These are phyloP conservation scores for Oithona nana DNA, from an alignment of 2,888 invertebrate species.

Conservation along the genomic window DNA sequence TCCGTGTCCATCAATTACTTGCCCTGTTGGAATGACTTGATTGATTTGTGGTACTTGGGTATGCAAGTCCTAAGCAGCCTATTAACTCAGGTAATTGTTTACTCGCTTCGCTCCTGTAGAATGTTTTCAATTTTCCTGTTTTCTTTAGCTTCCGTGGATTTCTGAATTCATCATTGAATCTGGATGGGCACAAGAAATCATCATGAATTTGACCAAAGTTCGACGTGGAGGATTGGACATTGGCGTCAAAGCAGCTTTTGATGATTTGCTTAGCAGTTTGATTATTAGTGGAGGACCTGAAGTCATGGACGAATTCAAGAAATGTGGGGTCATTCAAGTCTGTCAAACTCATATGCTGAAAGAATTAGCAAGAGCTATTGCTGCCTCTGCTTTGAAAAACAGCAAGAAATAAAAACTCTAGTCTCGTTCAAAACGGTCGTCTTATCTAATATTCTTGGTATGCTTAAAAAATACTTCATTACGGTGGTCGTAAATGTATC, in stretches of 20 bases:
- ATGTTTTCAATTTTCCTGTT: slow-evolving; percentile 21
- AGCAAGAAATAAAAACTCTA: neutral
- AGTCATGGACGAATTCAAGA: neutral
- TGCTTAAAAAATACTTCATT: no score
- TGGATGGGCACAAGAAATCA: slow-evolving; percentile 79
- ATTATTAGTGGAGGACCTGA: slow-evolving; percentile 25
- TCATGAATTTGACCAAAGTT: slow-evolving; percentile 58
- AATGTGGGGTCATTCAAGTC: neutral
- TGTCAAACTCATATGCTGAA: slow-evolving; percentile 6
- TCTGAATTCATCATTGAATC: slow-evolving; percentile 77
- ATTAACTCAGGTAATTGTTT: slow-evolving; percentile 37
- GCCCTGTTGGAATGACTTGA: slow-evolving; percentile 69
- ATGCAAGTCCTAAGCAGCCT: slow-evolving; percentile 79
- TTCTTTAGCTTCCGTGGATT: slow-evolving; percentile 49
- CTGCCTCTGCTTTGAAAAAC: neutral
- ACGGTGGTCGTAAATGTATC: no score
- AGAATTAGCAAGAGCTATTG: neutral
- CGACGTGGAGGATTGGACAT: slow-evolving; percentile 59
- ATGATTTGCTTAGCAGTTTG: slow-evolving; percentile 65
- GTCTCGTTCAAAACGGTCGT: no score
- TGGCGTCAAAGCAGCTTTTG: slow-evolving; percentile 71
- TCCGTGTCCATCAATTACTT: slow-evolving; percentile 70
- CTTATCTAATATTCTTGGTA: no score
- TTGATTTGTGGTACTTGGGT: slow-evolving; percentile 78
- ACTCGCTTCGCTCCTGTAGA: neutral